Evolutionary conservation across 2,113 vertebrate genomes (phyloP).

Genomic region (Oxygymnocypris stewartii): DNA sequence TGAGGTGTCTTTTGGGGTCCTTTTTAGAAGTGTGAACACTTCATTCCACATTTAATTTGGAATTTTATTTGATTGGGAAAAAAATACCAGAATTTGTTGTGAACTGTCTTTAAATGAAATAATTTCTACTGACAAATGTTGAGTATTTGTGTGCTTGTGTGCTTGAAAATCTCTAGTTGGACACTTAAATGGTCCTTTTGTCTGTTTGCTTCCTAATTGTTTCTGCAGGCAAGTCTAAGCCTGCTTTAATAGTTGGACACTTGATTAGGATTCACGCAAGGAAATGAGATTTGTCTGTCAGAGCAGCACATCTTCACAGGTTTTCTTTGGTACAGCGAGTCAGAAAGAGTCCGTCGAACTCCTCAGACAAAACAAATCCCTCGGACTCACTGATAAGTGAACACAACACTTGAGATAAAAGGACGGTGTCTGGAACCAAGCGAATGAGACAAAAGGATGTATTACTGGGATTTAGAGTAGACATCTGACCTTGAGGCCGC

Average conservation of each 20-base stretch:
- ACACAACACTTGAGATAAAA: conserved; percentile 20
- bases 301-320: not conserved
- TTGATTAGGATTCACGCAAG: conserved; percentile 20
- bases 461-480: conserved; percentile 4
- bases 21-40: not conserved
- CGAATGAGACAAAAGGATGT: conserved; percentile 31
- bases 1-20: too few relatives aligned
- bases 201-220: not conserved
- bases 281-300: not conserved
- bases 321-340: not conserved
- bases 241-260: not conserved
- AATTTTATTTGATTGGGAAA: not conserved
- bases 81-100: not conserved
- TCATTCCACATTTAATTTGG: not conserved
- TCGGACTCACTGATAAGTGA: conserved; percentile 6
- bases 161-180: not conserved
- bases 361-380: conserved; percentile 32
- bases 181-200: not conserved
- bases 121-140: not conserved
- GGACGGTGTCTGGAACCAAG: not conserved
- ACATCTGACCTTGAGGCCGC: conserved; percentile 39
- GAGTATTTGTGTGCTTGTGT: not conserved
- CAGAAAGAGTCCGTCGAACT: conserved; percentile 16
- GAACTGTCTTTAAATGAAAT: not conserved
- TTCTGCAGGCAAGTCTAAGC: not conserved